These are phyloP conservation scores for Epinotia nisella DNA, from an alignment of 2,888 invertebrate genomes.

Conservation along the genomic window DNA sequence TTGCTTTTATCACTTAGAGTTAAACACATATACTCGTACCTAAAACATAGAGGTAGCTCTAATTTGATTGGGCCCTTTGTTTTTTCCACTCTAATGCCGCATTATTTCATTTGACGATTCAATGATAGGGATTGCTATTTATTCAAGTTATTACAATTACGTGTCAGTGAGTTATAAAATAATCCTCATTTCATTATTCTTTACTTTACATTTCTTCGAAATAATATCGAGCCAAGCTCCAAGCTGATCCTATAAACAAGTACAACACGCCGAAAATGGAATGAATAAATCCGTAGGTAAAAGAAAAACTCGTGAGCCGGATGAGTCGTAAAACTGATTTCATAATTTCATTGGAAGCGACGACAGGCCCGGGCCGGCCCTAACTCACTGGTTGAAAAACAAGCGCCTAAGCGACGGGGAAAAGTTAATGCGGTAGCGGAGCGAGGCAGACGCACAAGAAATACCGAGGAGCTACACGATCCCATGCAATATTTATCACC, in stretches of 20 bases:
- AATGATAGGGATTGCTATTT: background rate
- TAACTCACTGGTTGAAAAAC: conserved; percentile 76
- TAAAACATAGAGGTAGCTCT: conserved; percentile 14
- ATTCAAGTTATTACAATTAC: background rate
- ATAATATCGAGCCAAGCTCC: background rate
- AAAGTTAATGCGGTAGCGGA: conserved; percentile 67
- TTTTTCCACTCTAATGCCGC: background rate
- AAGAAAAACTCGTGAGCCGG: conserved; percentile 68
- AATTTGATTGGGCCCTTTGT: background rate
- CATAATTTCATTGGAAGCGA: conserved; percentile 79
- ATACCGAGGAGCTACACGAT: conserved; percentile 63
- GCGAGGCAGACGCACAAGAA: conserved; percentile 59
- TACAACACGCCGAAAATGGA: conserved; percentile 46
- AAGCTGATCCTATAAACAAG: conserved; percentile 20
- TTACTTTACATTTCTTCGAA: background rate
- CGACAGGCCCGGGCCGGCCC: conserved; percentile 72
- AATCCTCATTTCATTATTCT: background rate
- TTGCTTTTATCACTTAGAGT: conserved; percentile 73
- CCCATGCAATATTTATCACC: conserved; percentile 84
- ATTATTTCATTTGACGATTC: background rate
- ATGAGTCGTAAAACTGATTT: conserved; percentile 79
- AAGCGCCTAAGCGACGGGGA: conserved; percentile 70
- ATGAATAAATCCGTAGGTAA: conserved; percentile 51
- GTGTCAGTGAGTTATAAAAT: background rate
- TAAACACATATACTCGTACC: conserved; percentile 47